Conservation (phyloP, 2,888 invertebrate species). For the Leptinotarsa tumamoca region DNA sequence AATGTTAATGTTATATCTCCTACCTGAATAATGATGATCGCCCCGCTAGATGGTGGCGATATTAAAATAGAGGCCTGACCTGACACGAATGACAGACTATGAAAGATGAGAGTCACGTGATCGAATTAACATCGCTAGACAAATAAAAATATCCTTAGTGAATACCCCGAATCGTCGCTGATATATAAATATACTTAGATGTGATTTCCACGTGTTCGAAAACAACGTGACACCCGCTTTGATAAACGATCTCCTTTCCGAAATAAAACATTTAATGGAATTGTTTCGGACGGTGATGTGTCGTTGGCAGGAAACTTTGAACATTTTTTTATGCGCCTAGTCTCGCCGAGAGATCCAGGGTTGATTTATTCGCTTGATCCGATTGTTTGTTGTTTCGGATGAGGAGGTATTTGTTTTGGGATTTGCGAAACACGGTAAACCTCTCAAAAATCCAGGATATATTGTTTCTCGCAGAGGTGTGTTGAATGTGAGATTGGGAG, state of each 20-base stretch:
- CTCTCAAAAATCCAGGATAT: no score
- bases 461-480: no score
- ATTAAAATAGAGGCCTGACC: slow-evolving; percentile 53
- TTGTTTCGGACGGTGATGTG: slow-evolving; percentile 16
- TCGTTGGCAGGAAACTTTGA: neutral
- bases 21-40: slow-evolving; percentile 24
- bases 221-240: slow-evolving; percentile 40
- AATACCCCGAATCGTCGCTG: slow-evolving; percentile 42
- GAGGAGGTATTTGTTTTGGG: neutral
- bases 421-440: no score
- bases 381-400: slow-evolving; percentile 6
- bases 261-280: slow-evolving; percentile 28
- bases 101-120: slow-evolving; percentile 65
- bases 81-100: slow-evolving; percentile 62
- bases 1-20: neutral
- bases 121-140: slow-evolving; percentile 52
- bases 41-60: slow-evolving; percentile 34
- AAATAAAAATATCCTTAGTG: slow-evolving; percentile 52
- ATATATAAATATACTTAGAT: slow-evolving; percentile 42
- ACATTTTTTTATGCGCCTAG: neutral
- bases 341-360: neutral
- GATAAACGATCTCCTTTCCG: slow-evolving; percentile 34
- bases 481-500: no score
- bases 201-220: slow-evolving; percentile 42
- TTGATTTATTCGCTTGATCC: neutral